phyloP scores from a whole-genome alignment of 2,888 invertebrate species.

The Noctua janthe region DNA sequence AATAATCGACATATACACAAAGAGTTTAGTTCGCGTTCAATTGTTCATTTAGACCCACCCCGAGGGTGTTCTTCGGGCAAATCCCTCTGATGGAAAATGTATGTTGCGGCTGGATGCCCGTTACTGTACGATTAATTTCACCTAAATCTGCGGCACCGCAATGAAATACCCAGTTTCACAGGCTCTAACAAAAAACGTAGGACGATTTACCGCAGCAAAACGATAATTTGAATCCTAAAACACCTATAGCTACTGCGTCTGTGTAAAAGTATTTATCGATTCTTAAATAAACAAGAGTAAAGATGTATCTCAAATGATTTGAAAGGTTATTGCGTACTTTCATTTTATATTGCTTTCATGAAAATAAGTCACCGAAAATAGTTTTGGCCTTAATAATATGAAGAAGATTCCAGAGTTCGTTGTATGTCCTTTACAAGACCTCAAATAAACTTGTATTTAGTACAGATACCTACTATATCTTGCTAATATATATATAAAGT shows the following conservation, averaged over 20 bases:
- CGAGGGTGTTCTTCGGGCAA: slow-evolving; percentile 71
- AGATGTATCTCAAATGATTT: slow-evolving; percentile 1
- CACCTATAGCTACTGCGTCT: not conserved
- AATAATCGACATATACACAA: slow-evolving; percentile 59
- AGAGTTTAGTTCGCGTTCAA: slow-evolving; percentile 65
- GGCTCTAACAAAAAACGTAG: slow-evolving; percentile 65
- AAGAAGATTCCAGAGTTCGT: slow-evolving; percentile 27
- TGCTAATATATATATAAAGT: too few relatives aligned
- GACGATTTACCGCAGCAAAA: slow-evolving; percentile 23
- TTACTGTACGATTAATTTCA: slow-evolving; percentile 83
- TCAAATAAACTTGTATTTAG: not conserved
- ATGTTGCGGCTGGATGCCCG: slow-evolving; percentile 79
- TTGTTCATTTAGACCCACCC: slow-evolving; percentile 64
- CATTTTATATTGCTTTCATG: not conserved
- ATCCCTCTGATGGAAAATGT: slow-evolving; percentile 86
- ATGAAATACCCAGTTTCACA: slow-evolving; percentile 66
- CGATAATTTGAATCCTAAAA: not conserved
- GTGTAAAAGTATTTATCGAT: slow-evolving; percentile 15
- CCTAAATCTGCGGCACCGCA: slow-evolving; percentile 75
- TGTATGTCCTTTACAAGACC: not conserved
- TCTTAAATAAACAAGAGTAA: not conserved
- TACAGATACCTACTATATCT: too few relatives aligned
- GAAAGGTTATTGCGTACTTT: not conserved
- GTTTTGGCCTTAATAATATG: not conserved
- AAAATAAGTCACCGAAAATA: slow-evolving; percentile 8